Evolutionary conservation across 2,797 vertebrate genomes (phyloP).

Genomic region (Amblyopsis hoosieri): DNA sequence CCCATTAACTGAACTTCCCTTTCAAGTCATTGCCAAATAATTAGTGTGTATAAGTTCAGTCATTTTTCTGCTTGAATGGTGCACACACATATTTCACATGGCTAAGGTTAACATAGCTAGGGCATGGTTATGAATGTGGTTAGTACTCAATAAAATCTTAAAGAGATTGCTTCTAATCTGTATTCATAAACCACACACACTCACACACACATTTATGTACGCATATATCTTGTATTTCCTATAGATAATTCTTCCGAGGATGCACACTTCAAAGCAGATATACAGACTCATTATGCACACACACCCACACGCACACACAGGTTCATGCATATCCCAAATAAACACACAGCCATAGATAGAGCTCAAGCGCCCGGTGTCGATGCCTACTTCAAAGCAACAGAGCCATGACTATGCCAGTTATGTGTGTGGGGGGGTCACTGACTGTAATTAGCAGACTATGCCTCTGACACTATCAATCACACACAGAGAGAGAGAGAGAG

Average conservation of each 20-base stretch:
- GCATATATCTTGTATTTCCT: conserved; percentile 8
- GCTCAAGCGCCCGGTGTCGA: conserved; percentile 12
- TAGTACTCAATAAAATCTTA: conserved; percentile 62
- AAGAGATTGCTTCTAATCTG: conserved; percentile 59
- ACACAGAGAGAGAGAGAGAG: not conserved
- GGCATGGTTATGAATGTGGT: conserved; percentile 65
- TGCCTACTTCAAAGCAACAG: conserved; percentile 53
- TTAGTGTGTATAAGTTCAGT: not conserved
- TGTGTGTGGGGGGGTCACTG: conserved; percentile 57
- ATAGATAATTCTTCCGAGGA: conserved; percentile 24
- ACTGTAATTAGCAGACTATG: conserved; percentile 69
- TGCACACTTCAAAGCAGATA: conserved; percentile 2
- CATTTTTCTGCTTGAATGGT: conserved; percentile 27
- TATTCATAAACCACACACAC: conserved; percentile 48
- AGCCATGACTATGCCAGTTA: conserved; percentile 42
- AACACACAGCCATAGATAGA: conserved; percentile 1
- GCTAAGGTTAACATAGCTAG: conserved; percentile 67
- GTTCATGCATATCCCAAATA: too few relatives aligned
- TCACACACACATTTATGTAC: conserved; percentile 7
- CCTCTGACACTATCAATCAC: conserved; percentile 66
- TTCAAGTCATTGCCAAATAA: too few relatives aligned
- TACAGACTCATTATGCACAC: not conserved
- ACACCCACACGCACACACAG: conserved; percentile 2
- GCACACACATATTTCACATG: conserved; percentile 68
- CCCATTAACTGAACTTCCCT: too few relatives aligned